A percentile compares a stretch with the other conserved stretches of the same genome.
Evolutionary conservation across 2,797 vertebrate species (phyloP).

Genomic region (Botia kubotai): DNA sequence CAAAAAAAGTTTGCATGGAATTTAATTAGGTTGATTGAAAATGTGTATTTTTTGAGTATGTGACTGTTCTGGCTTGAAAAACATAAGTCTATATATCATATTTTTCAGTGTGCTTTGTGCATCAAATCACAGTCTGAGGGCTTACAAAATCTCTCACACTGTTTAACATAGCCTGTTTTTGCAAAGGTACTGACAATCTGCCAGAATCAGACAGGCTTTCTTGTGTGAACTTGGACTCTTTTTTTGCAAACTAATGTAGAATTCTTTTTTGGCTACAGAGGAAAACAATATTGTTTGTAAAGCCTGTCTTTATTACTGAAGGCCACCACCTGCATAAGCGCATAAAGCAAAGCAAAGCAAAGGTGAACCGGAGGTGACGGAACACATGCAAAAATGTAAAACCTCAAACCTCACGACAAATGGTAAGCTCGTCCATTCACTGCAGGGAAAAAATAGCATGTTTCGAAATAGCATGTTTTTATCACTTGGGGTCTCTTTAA

Average conservation of each 20-base stretch:
- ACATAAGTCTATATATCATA: neutral
- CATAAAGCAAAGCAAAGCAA: slow-evolving; percentile 51
- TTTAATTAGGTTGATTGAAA: too few relatives aligned
- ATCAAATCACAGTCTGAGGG: slow-evolving; percentile 26
- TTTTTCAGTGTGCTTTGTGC: neutral
- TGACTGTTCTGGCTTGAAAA: neutral
- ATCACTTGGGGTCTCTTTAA: neutral
- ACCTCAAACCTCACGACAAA: slow-evolving; percentile 47
- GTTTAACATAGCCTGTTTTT: slow-evolving; percentile 49
- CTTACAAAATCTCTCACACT: slow-evolving; percentile 39
- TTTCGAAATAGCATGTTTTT: neutral
- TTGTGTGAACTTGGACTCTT: slow-evolving; percentile 45
- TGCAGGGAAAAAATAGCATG: neutral
- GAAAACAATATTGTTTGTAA: slow-evolving; percentile 59
- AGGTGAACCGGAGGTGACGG: slow-evolving; percentile 58
- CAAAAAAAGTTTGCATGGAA: too few relatives aligned
- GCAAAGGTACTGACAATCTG: slow-evolving; percentile 43
- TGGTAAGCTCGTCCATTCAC: neutral
- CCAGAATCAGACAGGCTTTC: slow-evolving; percentile 30
- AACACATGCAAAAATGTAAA: slow-evolving; percentile 50
- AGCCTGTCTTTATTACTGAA: slow-evolving; percentile 57
- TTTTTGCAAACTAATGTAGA: slow-evolving; percentile 56
- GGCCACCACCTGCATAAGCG: slow-evolving; percentile 52
- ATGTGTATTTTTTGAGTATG: neutral
- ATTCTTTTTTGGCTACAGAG: slow-evolving; percentile 49